A percentile compares a stretch with the other conserved stretches of the same genome.
Evolutionary conservation across 2,888 invertebrate genomes (phyloP).

Genomic region (Hirtodrosophila histrioides): DNA sequence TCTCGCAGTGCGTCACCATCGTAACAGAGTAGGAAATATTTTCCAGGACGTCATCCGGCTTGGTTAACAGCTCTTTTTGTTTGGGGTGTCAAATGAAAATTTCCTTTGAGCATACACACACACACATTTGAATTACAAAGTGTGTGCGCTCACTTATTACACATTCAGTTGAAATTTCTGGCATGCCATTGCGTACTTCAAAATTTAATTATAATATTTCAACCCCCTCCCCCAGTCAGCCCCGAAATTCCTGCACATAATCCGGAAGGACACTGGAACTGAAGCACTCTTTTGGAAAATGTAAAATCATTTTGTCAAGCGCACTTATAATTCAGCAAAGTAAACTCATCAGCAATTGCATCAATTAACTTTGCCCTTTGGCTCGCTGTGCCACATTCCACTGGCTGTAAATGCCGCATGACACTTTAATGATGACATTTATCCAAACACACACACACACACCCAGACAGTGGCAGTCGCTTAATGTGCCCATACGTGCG

Average conservation of each 20-base stretch:
- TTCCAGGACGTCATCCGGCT: conserved; percentile 46
- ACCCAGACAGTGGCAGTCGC: conserved; percentile 11
- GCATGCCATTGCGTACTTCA: conserved; percentile 24
- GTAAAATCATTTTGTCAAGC: conserved; percentile 52
- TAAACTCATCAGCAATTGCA: conserved; percentile 52
- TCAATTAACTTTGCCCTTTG: conserved; percentile 58
- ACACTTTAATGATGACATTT: conserved; percentile 57
- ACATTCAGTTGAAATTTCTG: conserved; percentile 23
- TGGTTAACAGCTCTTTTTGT: conserved; percentile 29
- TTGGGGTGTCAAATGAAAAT: conserved; percentile 45
- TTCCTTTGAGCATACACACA: conserved; percentile 37
- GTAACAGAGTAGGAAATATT: conserved; percentile 40
- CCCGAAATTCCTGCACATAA: no score
- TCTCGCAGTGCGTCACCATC: conserved; percentile 53
- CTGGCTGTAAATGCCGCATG: conserved; percentile 36
- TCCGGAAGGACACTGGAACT: no score
- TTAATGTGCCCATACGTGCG: conserved; percentile 23
- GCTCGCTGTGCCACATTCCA: conserved; percentile 12
- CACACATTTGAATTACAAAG: conserved; percentile 43
- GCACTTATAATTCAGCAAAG: conserved; percentile 30
- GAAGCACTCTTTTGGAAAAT: conserved; percentile 13
- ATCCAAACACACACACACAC: neutral
- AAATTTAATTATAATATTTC: conserved; percentile 22
- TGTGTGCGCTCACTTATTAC: conserved; percentile 10
- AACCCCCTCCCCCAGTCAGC: no score